Conservation (phyloP, 2,888 invertebrate genomes). For the Drosophila gaucha region DNA sequence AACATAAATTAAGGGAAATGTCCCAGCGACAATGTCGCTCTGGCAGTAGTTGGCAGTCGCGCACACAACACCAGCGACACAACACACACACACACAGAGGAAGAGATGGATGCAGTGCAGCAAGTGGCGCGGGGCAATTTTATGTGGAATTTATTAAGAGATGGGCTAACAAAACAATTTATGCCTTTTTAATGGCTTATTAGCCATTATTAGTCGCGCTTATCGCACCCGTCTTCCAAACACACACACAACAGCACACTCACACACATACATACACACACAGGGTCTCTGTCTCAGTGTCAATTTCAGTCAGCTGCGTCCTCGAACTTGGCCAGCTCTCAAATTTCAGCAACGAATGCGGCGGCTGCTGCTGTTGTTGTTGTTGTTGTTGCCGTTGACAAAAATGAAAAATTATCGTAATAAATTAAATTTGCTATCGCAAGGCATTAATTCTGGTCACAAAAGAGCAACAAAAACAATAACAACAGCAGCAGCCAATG, state of each 20-base stretch:
- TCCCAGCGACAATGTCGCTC: slow-evolving; percentile 49
- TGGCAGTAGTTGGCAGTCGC: slow-evolving; percentile 23
- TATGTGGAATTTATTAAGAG: slow-evolving; percentile 81
- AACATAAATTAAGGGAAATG: slow-evolving; percentile 80
- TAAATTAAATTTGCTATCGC: slow-evolving; percentile 83
- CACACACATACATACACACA: slow-evolving; percentile 15
- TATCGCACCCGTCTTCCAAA: slow-evolving; percentile 73
- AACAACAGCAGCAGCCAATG: slow-evolving; percentile 36
- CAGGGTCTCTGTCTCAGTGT: slow-evolving; percentile 32
- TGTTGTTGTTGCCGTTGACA: slow-evolving; percentile 62
- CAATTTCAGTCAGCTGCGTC: slow-evolving; percentile 57
- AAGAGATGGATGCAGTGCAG: slow-evolving; percentile 59
- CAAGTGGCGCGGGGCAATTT: slow-evolving; percentile 61
- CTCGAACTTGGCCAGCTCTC: slow-evolving; percentile 60
- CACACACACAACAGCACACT: not conserved
- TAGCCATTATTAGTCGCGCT: slow-evolving; percentile 82
- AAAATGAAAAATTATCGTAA: slow-evolving; percentile 83
- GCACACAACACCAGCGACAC: slow-evolving; percentile 8
- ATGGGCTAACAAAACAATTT: slow-evolving; percentile 83
- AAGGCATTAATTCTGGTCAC: slow-evolving; percentile 77
- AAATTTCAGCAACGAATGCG: slow-evolving; percentile 59
- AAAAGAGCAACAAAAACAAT: slow-evolving; percentile 27
- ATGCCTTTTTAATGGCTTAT: slow-evolving; percentile 83
- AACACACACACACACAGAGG: not conserved
- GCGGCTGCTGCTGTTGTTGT: slow-evolving; percentile 15